A percentile compares a stretch with the other conserved stretches of the same genome.
Conservation (phyloP, 2,797 vertebrate species). For the Acanthornis magna region DNA sequence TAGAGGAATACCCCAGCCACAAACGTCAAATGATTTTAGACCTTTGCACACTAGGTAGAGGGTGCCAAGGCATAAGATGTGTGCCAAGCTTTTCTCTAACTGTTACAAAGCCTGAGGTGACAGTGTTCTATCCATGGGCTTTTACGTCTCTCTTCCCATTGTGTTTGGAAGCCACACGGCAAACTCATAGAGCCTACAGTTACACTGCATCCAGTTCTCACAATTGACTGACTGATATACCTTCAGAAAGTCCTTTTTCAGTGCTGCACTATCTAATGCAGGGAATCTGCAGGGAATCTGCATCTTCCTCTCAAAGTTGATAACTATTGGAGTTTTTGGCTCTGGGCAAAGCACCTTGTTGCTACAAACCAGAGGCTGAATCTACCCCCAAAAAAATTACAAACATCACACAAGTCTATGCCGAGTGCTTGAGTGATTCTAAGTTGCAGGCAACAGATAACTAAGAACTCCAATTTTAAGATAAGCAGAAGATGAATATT, state of each 20-base stretch:
- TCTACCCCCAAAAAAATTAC: neutral
- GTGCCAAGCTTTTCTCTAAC: neutral
- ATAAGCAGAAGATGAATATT: slow-evolving; percentile 27
- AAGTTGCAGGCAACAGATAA: neutral
- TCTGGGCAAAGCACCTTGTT: neutral
- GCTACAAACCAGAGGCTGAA: neutral
- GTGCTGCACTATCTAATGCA: rapidly evolving
- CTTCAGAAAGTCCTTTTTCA: neutral
- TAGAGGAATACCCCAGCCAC: neutral
- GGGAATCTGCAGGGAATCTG: neutral
- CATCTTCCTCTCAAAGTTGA: neutral
- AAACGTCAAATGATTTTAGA: neutral
- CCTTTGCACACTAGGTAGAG: neutral
- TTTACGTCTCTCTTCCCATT: neutral
- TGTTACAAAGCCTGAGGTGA: neutral
- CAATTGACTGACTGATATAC: neutral
- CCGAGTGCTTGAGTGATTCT: slow-evolving; percentile 12
- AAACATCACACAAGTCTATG: neutral
- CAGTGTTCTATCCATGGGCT: neutral
- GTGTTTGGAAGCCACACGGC: neutral
- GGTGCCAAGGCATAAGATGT: neutral
- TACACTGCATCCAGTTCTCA: neutral
- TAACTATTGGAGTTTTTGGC: neutral
- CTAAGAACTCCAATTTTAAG: neutral
- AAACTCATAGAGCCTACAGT: neutral